Base-by-base conservation (phyloP, 1,140 invertebrate species). In the Delia radicum region DNA sequence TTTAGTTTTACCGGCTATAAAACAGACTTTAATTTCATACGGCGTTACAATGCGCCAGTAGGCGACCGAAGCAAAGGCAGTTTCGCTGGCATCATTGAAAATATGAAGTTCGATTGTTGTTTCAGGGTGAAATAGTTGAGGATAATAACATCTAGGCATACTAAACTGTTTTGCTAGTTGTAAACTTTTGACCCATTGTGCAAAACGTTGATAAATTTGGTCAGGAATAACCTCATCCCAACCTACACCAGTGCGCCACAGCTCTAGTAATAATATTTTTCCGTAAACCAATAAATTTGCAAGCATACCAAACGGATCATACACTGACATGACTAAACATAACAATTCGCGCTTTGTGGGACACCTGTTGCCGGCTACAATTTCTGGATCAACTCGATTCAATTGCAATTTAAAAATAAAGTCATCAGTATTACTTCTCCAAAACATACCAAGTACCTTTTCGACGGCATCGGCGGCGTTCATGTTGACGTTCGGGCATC, bases 51-150 rank as follows among this genome's bases (percentile, higher is more conserved):
- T 27, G 13, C 55, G 21, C 29, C 7, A 42, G 18, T 76, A 75
- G 0, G 62, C 18, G 8, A 69, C 69, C 2, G 74, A 62, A 8
- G 73, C 65, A 31, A 42, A 72, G 3, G 65, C 67, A 5, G 28
- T 27, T 31, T 48, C 37, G n/a, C 73, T 61, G 27, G 76, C 76
- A 31, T 77, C 76, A 46, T 8, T 27, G 18, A 76, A 73, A 4
- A 33, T 55, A 63, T 76, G 55, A 1, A 76, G 46, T 61, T 67
- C 24, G 3, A 46, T 46, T 13, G 7, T 4, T 12, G 31, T 33
- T 12, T 4, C 31, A 6, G 4, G 5, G 31, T 33, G 4, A 33
- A 33, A 6, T 4, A 6, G 12, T 33, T 12, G 31, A 33, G 31
- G 12, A 33, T 12, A 33, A 3, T 46, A 73, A 12, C 71, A 74